These are phyloP conservation scores for Camelus dromedarius DNA, from an alignment of 2,113 vertebrate species.

Conservation along the genomic window DNA sequence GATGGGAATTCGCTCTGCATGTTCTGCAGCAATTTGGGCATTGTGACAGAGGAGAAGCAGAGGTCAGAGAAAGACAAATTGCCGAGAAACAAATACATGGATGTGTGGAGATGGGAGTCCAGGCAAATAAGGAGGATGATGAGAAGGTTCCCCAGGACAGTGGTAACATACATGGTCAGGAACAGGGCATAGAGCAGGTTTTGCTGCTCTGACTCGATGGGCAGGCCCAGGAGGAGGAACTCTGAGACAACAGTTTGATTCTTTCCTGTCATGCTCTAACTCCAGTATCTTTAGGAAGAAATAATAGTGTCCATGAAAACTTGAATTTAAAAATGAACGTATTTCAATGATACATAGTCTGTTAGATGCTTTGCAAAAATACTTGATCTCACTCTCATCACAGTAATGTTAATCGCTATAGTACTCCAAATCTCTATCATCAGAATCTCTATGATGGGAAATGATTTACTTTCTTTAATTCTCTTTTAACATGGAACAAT, in stretches of 20 bases:
- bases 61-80: conserved; percentile 70
- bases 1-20: conserved; percentile 24
- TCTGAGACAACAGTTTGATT: conserved; percentile 55
- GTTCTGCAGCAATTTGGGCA: conserved; percentile 60
- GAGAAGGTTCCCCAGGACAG: conserved; percentile 55
- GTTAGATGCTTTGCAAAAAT: not conserved
- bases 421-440: not conserved
- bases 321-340: not conserved
- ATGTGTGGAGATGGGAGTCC: conserved; percentile 59
- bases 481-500: not conserved
- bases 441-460: not conserved
- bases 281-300: not conserved
- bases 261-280: not conserved
- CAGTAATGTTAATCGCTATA: not conserved
- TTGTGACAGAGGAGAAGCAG: conserved; percentile 70
- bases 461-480: not conserved
- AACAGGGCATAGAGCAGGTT: not conserved
- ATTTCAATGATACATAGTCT: not conserved
- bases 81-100: conserved; percentile 77
- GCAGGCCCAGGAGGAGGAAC: conserved; percentile 74
- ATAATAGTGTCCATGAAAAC: not conserved
- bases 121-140: conserved; percentile 38
- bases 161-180: conserved; percentile 10
- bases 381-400: not conserved
- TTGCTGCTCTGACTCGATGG: not conserved